A percentile compares a stretch with the other conserved stretches of the same genome.
These are phyloP conservation scores for Gnathonemus longibarbis DNA, from an alignment of 2,113 vertebrate genomes.

Conservation along the genomic window DNA sequence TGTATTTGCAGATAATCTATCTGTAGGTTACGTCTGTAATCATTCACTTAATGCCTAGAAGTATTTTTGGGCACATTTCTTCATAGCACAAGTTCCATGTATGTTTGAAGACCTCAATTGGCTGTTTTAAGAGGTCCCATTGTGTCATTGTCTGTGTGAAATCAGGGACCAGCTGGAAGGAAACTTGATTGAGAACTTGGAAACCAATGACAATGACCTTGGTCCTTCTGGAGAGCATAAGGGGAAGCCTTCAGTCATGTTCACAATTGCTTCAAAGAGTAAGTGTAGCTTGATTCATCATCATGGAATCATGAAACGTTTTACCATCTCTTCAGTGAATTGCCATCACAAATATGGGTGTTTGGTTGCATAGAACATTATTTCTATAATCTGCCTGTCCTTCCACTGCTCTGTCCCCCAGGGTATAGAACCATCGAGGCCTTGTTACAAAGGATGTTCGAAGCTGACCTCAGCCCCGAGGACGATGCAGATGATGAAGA, in stretches of 20 bases:
- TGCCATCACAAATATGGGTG: not conserved
- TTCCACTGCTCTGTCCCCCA: constrained; percentile 33
- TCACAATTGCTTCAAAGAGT: constrained; percentile 87
- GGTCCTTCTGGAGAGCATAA: constrained; percentile 37
- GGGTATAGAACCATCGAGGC: constrained; percentile 83
- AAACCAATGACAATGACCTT: constrained; percentile 55
- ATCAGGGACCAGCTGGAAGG: constrained; percentile 64
- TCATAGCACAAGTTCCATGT: not conserved
- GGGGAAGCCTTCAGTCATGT: constrained; percentile 58
- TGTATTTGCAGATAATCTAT: not conserved
- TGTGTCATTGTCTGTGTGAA: constrained; percentile 10
- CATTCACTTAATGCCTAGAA: not conserved
- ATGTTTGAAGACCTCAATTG: not conserved
- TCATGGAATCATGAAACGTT: not conserved
- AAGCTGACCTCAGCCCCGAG: constrained; percentile 75
- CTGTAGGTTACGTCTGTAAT: not conserved
- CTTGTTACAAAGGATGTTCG: constrained; percentile 85
- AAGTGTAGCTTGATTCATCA: constrained; percentile 37
- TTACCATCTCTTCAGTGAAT: not conserved
- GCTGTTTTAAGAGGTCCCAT: not conserved
- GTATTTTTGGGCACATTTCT: not conserved
- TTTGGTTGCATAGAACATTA: not conserved
- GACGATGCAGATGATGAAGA: constrained; percentile 64
- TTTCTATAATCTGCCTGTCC: not conserved
- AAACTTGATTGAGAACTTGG: constrained; percentile 67